A percentile compares a stretch with the other conserved stretches of the same genome.
Evolutionary conservation across 1,140 invertebrate species (phyloP).

Genomic region (Pseudomyrmex concolor): DNA sequence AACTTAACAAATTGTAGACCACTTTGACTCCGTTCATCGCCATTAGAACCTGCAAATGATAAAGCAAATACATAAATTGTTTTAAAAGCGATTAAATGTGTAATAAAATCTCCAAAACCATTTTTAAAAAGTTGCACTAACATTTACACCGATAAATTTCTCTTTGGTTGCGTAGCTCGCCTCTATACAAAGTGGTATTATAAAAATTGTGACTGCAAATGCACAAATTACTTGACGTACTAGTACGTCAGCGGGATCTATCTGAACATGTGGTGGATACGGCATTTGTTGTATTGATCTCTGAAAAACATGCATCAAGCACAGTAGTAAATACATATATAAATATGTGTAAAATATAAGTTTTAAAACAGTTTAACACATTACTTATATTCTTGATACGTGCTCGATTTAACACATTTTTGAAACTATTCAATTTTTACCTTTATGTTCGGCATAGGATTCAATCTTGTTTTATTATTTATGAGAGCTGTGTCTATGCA

Average conservation of each 20-base stretch:
- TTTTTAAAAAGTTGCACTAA: constrained; percentile 66
- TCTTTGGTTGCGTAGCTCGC: constrained; percentile 79
- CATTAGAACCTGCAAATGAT: constrained; percentile 79
- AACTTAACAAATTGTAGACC: constrained; percentile 80
- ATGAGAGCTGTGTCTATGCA: constrained; percentile 80
- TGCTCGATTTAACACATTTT: background rate
- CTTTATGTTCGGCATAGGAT: constrained; percentile 59
- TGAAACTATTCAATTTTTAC: constrained; percentile 36
- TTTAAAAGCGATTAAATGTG: constrained; percentile 1
- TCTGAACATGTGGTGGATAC: constrained; percentile 79
- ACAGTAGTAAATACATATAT: background rate
- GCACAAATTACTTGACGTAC: constrained; percentile 72
- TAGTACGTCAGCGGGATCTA: constrained; percentile 69
- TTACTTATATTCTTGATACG: background rate
- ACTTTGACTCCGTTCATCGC: constrained; percentile 81
- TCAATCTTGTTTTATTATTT: constrained; percentile 51
- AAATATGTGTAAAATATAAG: background rate
- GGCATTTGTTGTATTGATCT: constrained; percentile 82
- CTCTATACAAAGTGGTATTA: constrained; percentile 81
- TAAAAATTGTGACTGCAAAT: constrained; percentile 78
- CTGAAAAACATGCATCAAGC: constrained; percentile 61
- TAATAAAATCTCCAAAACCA: background rate
- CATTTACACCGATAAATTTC: constrained; percentile 83
- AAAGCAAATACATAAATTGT: constrained; percentile 42
- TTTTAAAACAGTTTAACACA: background rate